Conservation (phyloP, 2,888 invertebrate genomes). For the Eueremaeus valkanovi region DNA sequence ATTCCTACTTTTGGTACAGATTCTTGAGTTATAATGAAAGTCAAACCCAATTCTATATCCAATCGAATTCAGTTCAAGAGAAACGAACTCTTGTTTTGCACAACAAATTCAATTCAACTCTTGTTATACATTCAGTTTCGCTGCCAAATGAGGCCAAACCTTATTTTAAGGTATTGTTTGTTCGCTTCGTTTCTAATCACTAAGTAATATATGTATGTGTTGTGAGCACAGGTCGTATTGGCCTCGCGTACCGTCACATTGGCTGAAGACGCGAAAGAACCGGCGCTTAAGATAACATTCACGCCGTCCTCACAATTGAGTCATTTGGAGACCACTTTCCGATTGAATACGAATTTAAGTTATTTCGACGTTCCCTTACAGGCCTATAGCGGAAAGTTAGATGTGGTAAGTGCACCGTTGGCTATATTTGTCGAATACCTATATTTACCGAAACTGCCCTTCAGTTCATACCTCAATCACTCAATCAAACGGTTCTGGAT, state of each 20-base stretch:
- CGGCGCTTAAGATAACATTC: slow-evolving; percentile 38
- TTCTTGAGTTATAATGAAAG: slow-evolving; percentile 32
- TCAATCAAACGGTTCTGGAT: slow-evolving; percentile 52
- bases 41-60: slow-evolving; percentile 37
- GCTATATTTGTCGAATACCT: neutral
- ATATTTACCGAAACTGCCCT: neutral
- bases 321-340: slow-evolving; percentile 62
- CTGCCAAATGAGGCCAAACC: slow-evolving; percentile 61
- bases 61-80: slow-evolving; percentile 32
- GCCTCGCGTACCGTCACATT: slow-evolving; percentile 55
- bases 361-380: slow-evolving; percentile 65
- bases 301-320: slow-evolving; percentile 40
- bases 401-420: slow-evolving; percentile 54
- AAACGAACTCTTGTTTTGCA: slow-evolving; percentile 60
- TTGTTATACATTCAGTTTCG: slow-evolving; percentile 68
- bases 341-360: slow-evolving; percentile 70
- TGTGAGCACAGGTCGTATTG: slow-evolving; percentile 61
- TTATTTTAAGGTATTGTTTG: slow-evolving; percentile 60
- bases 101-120: slow-evolving; percentile 68
- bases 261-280: slow-evolving; percentile 54
- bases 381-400: slow-evolving; percentile 68
- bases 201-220: slow-evolving; percentile 58
- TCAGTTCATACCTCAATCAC: slow-evolving; percentile 55
- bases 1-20: neutral
- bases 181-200: neutral